Conservation (phyloP, 2,888 invertebrate species). For the Andrena minutula region DNA sequence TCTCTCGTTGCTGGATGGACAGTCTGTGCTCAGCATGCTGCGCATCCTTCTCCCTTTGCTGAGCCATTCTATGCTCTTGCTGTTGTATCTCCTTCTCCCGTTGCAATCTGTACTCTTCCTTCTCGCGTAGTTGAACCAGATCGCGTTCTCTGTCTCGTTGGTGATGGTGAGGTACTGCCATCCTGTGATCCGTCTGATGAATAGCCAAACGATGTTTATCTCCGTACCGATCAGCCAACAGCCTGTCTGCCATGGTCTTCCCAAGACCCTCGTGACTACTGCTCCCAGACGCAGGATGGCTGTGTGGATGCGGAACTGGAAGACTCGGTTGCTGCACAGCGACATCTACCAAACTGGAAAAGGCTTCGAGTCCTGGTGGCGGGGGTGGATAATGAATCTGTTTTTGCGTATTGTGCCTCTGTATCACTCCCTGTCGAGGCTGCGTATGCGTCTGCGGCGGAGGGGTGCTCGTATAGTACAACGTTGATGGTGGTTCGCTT, state of each 20-base stretch:
- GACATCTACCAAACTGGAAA: slow-evolving; percentile 95
- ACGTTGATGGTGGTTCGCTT: slow-evolving; percentile 77
- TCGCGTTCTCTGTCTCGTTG: slow-evolving; percentile 81
- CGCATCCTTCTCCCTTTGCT: slow-evolving; percentile 78
- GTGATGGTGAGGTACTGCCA: slow-evolving; percentile 80
- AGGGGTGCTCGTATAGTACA: slow-evolving; percentile 81
- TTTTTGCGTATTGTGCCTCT: slow-evolving; percentile 89
- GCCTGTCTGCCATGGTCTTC: slow-evolving; percentile 86
- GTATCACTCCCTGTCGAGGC: slow-evolving; percentile 91
- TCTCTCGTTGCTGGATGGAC: slow-evolving; percentile 73
- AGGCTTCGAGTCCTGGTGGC: slow-evolving; percentile 91
- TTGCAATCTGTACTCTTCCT: slow-evolving; percentile 81
- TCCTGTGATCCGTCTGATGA: slow-evolving; percentile 79
- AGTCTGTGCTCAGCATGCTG: slow-evolving; percentile 75
- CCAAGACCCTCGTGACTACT: slow-evolving; percentile 86
- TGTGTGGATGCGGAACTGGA: slow-evolving; percentile 89
- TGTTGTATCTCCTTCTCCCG: slow-evolving; percentile 83
- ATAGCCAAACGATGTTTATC: slow-evolving; percentile 81
- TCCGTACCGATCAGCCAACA: slow-evolving; percentile 81
- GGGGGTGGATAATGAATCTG: slow-evolving; percentile 86
- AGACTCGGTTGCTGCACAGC: slow-evolving; percentile 96
- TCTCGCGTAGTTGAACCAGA: slow-evolving; percentile 77
- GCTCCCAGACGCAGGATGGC: slow-evolving; percentile 75
- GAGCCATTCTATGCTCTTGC: slow-evolving; percentile 74
- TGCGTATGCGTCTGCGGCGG: slow-evolving; percentile 84